Percentiles rank a stretch among this genome's conserved stretches.
These are phyloP conservation scores for Rhynchomys soricoides DNA, from an alignment of 2,113 vertebrate genomes.

Conservation along the genomic window DNA sequence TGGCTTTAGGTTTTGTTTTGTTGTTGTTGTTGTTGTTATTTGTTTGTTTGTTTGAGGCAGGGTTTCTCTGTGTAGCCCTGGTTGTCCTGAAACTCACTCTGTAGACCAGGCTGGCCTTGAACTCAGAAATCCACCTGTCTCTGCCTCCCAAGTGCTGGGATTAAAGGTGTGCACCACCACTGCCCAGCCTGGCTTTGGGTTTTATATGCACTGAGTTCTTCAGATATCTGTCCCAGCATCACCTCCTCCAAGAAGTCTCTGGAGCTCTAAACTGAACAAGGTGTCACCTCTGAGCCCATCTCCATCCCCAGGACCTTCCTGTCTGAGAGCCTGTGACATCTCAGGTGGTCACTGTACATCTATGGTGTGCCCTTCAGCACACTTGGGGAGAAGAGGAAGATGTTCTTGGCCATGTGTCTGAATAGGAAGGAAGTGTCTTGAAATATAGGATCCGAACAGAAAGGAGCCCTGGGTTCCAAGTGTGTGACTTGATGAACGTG, in stretches of 20 bases:
- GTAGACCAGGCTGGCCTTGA: no score
- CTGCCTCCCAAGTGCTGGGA: no score
- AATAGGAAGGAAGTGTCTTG: neutral
- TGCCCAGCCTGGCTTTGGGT: neutral
- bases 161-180: no score
- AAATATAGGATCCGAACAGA: neutral
- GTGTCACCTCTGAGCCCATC: neutral
- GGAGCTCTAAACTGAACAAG: neutral
- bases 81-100: no score
- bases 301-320: neutral
- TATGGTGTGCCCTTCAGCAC: neutral
- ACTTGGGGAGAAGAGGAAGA: neutral
- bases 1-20: neutral
- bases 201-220: neutral
- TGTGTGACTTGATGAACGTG: no score
- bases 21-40: no score
- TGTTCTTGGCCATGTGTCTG: neutral
- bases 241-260: conserved; percentile 10
- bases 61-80: no score
- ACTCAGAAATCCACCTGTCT: no score
- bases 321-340: neutral
- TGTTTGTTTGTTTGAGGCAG: no score
- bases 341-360: accelerated
- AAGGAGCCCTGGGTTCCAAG: neutral
- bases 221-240: neutral